Evolutionary conservation across 2,113 vertebrate species (phyloP).

Genomic region (Ciconia maguari): DNA sequence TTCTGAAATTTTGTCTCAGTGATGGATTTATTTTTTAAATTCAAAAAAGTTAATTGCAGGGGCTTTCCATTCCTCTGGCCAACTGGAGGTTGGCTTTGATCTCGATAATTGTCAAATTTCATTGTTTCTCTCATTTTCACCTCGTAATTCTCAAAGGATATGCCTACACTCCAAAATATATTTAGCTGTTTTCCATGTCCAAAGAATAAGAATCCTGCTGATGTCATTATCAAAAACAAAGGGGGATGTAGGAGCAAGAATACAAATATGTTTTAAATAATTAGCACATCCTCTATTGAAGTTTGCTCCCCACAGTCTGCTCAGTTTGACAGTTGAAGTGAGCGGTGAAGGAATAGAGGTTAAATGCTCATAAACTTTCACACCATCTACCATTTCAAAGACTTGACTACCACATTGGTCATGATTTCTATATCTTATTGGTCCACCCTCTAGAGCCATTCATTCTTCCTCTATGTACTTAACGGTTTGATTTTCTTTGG

Average conservation of each 20-base stretch:
- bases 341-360: not conserved
- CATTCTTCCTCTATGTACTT: not conserved
- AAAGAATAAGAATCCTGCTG: not conserved
- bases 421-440: not conserved
- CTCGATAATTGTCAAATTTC: not conserved
- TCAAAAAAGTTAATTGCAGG: not conserved
- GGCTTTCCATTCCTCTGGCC: not conserved
- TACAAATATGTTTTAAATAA: not conserved
- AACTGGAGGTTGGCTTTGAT: not conserved
- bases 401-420: not conserved
- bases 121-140: not conserved
- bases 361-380: not conserved
- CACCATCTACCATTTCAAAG: not conserved
- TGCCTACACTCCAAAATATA: not conserved
- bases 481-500: not conserved
- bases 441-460: not conserved
- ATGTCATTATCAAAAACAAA: not conserved
- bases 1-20: not conserved
- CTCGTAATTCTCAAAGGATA: not conserved
- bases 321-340: not conserved
- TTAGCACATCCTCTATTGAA: not conserved
- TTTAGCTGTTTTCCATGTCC: not conserved
- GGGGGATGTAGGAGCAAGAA: not conserved
- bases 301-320: not conserved
- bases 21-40: not conserved